phyloP scores from a whole-genome alignment of 2,888 invertebrate genomes.

The Metacarcinus magister region DNA sequence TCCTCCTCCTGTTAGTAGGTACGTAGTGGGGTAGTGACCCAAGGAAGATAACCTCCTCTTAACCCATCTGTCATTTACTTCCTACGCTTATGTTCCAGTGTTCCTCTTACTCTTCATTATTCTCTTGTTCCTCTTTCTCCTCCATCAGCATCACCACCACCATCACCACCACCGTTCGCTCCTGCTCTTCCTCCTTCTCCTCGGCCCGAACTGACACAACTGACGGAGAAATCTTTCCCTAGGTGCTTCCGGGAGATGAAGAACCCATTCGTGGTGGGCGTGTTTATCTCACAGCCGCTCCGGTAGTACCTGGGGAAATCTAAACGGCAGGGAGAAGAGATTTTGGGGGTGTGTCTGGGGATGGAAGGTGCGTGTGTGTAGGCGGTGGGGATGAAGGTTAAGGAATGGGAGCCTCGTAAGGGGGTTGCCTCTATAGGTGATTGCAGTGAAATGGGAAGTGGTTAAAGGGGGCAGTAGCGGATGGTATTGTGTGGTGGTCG shows the following conservation, averaged over 20 bases:
- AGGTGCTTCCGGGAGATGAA: not conserved
- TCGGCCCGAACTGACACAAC: not conserved
- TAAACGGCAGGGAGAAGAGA: not conserved
- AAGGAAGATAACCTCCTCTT: too few species aligned
- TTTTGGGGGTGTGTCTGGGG: not conserved
- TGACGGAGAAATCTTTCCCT: not conserved
- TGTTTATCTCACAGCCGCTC: not conserved
- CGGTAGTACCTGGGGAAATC: not conserved
- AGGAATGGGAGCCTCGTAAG: not conserved
- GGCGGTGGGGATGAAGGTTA: not conserved
- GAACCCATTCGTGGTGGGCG: constrained; percentile 29
- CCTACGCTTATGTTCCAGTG: too few species aligned
- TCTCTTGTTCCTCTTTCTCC: not conserved
- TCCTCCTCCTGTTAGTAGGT: too few species aligned
- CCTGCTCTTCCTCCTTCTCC: not conserved
- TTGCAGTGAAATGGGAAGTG: not conserved
- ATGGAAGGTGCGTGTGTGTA: not conserved
- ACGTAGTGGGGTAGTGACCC: too few species aligned
- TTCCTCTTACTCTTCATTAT: not conserved
- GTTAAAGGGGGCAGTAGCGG: not conserved
- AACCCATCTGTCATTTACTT: too few species aligned
- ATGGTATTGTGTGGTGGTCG: not conserved
- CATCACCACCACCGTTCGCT: not conserved
- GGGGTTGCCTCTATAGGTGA: not conserved
- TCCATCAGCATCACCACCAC: not conserved